Percentiles rank a stretch among this genome's conserved stretches.
These are phyloP conservation scores for Chloebia gouldiae DNA, from an alignment of 2,113 vertebrate species.

Conservation along the genomic window DNA sequence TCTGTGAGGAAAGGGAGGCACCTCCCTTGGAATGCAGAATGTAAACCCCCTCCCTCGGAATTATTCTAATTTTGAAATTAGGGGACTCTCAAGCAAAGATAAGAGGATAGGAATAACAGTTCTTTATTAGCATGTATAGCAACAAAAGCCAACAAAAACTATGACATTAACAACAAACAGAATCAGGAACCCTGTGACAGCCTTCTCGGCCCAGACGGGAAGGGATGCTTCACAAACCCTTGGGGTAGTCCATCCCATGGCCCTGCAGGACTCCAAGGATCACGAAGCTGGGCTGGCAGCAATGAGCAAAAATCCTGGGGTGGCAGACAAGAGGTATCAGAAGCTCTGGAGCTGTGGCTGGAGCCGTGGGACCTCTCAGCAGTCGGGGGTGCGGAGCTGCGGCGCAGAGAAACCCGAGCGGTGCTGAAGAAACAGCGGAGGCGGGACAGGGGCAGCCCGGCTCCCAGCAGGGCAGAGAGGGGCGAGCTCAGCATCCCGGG, in stretches of 20 bases:
- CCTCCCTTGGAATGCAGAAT: background rate
- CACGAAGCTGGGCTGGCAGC: background rate
- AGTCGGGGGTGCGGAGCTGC: background rate
- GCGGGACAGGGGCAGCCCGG: background rate
- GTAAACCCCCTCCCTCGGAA: background rate
- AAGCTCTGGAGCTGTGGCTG: background rate
- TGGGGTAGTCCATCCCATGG: too few species aligned
- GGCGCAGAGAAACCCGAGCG: background rate
- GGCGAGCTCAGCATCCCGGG: background rate
- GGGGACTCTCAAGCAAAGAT: background rate
- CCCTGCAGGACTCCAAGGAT: background rate
- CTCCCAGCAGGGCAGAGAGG: background rate
- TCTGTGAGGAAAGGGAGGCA: background rate
- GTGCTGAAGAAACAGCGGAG: background rate
- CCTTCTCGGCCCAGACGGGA: rapidly evolving
- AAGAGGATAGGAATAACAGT: background rate
- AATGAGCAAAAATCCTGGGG: background rate
- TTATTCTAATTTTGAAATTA: background rate
- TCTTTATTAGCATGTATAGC: background rate
- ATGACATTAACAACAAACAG: background rate
- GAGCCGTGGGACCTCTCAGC: background rate
- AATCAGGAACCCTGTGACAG: background rate
- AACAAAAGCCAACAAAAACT: background rate
- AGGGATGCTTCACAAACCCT: background rate
- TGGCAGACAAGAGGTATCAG: background rate